Evolutionary conservation across 2,797 vertebrate species (phyloP).

Genomic region (Tenualosa thibaudeaui): DNA sequence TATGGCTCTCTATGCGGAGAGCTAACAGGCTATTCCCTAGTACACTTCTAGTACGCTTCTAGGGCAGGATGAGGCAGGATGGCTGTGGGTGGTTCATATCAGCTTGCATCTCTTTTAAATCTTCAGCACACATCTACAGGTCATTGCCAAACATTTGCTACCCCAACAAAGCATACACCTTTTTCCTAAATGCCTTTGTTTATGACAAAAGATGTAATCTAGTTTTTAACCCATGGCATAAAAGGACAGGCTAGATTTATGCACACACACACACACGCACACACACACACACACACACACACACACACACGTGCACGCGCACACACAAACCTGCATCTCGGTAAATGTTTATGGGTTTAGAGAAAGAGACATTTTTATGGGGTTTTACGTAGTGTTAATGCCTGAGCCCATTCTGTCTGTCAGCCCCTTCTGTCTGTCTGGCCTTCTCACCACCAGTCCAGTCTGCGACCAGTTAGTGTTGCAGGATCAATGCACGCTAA

Average conservation of each 20-base stretch:
- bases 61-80: not conserved
- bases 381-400: not conserved
- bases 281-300: slow-evolving; percentile 2
- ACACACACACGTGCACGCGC: not conserved
- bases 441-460: not conserved
- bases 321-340: not conserved
- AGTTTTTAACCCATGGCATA: not conserved
- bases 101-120: not conserved
- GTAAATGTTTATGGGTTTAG: not conserved
- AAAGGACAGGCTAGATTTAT: too few relatives aligned
- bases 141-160: too few relatives aligned
- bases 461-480: not conserved
- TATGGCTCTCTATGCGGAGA: slow-evolving; percentile 5
- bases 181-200: too few relatives aligned
- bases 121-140: not conserved
- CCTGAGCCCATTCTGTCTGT: not conserved
- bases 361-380: not conserved
- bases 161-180: too few relatives aligned
- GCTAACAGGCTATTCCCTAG: slow-evolving; percentile 20
- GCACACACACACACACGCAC: not conserved
- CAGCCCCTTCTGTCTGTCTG: not conserved
- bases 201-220: not conserved
- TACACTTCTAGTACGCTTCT: not conserved
- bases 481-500: not conserved
- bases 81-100: not conserved